These are phyloP conservation scores for Synanthedon tipuliformis DNA, from an alignment of 2,888 invertebrate species.

Conservation along the genomic window DNA sequence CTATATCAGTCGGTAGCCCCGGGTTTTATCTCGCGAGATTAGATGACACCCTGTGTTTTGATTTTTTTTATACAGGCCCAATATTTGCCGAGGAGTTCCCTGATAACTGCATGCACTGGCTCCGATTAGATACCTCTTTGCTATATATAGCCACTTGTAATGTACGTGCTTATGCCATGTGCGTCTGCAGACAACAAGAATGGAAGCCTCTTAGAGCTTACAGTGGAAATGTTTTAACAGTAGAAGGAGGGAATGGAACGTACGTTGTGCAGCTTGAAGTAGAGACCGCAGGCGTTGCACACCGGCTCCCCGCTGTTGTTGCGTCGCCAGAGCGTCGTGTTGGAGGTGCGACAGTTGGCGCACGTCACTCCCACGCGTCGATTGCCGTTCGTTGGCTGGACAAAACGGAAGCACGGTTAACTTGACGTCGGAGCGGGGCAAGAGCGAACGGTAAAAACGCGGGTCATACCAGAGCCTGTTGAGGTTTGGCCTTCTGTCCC, in stretches of 20 bases:
- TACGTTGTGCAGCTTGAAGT: conserved; percentile 88
- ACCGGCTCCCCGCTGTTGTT: conserved; percentile 96
- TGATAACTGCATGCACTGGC: conserved; percentile 48
- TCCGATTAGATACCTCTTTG: conserved; percentile 53
- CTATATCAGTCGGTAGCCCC: conserved; percentile 69
- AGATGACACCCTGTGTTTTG: conserved; percentile 69
- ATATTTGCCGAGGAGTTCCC: conserved; percentile 70
- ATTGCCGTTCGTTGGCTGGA: conserved; percentile 69
- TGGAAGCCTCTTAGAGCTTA: conserved; percentile 11
- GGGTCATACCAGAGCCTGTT: conserved; percentile 58
- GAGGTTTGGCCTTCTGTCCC: conserved; percentile 74
- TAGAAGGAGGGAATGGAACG: too few relatives aligned
- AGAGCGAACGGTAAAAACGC: background rate
- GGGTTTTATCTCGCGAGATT: conserved; percentile 65
- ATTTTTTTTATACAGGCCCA: conserved; percentile 57
- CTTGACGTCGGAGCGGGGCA: background rate
- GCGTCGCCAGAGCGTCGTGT: conserved; percentile 96
- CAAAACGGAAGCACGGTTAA: background rate
- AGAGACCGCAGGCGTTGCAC: conserved; percentile 98
- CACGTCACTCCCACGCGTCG: conserved; percentile 85
- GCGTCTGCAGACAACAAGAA: background rate
- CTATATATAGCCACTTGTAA: background rate
- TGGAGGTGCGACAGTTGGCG: conserved; percentile 92
- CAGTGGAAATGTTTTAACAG: background rate
- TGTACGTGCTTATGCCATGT: background rate